Evolutionary conservation across 1,140 invertebrate species (phyloP).

Genomic region (Oryctes rhinoceros): DNA sequence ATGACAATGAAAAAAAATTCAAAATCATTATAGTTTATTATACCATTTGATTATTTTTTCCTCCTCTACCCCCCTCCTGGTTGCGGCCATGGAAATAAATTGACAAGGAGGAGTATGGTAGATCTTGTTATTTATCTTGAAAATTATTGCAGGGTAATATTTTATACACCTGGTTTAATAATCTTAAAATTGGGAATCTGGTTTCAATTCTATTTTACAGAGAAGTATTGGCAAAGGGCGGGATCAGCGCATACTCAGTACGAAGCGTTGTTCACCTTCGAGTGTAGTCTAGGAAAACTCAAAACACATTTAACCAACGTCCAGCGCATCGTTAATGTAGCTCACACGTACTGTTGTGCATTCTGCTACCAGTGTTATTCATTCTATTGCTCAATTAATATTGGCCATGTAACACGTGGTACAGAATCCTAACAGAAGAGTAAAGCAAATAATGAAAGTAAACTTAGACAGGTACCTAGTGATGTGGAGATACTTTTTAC

Average conservation of each 20-base stretch:
- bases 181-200: constrained; percentile 4
- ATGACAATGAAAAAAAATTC: too few species aligned
- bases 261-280: constrained; percentile 15
- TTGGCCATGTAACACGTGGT: constrained; percentile 24
- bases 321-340: neutral
- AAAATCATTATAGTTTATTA: too few species aligned
- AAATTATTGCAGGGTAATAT: neutral
- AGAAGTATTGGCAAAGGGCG: constrained; percentile 31
- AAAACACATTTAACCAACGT: neutral
- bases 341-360: neutral
- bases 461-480: constrained; percentile 4
- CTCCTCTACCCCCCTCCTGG: too few species aligned
- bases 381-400: constrained; percentile 17
- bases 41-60: too few species aligned
- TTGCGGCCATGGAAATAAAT: too few species aligned
- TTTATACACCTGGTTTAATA: constrained; percentile 13
- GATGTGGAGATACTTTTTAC: constrained; percentile 23
- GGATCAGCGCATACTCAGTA: constrained; percentile 20
- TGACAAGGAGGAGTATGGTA: too few species aligned
- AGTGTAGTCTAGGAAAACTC: neutral
- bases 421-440: neutral
- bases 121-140: too few species aligned
- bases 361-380: constrained; percentile 2
- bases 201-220: neutral
- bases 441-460: constrained; percentile 13